A percentile compares a stretch with the other conserved stretches of the same genome.
Evolutionary conservation across 2,888 invertebrate species (phyloP).

Genomic region (Corythucha ciliata): DNA sequence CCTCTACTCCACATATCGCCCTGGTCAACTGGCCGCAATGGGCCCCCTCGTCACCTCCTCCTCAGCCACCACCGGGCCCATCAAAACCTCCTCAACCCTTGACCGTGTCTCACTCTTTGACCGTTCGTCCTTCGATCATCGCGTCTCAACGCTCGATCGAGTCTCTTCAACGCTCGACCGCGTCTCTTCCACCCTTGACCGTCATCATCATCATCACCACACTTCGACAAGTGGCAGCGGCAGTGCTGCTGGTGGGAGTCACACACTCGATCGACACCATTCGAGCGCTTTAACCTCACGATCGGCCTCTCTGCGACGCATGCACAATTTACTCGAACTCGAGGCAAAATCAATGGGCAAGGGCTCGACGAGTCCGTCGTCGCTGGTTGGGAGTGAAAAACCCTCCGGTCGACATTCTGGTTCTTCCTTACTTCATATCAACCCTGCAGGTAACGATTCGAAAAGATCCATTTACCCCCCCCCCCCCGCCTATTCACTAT

Average conservation of each 20-base stretch:
- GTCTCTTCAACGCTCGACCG: slow-evolving; percentile 50
- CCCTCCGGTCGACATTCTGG: slow-evolving; percentile 15
- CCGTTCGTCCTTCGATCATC: too few relatives aligned
- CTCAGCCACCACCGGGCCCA: slow-evolving; percentile 23
- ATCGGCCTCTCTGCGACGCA: slow-evolving; percentile 68
- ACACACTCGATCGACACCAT: slow-evolving; percentile 25
- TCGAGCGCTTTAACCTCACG: slow-evolving; percentile 38
- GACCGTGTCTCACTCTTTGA: slow-evolving; percentile 24
- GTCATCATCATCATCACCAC: slow-evolving; percentile 38
- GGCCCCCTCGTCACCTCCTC: slow-evolving; percentile 40
- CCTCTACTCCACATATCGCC: slow-evolving; percentile 39
- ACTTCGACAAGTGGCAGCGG: slow-evolving; percentile 24
- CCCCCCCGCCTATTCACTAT: too few relatives aligned
- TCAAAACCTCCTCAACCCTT: slow-evolving; percentile 25
- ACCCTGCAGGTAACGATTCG: slow-evolving; percentile 64
- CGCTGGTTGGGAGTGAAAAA: slow-evolving; percentile 18
- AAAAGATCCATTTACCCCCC: too few relatives aligned
- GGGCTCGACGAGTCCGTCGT: slow-evolving; percentile 27
- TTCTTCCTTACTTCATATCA: slow-evolving; percentile 62
- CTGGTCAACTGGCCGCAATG: slow-evolving; percentile 35
- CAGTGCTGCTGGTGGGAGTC: slow-evolving; percentile 15
- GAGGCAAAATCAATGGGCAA: slow-evolving; percentile 42
- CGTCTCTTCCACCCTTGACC: slow-evolving; percentile 49
- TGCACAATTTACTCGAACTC: slow-evolving; percentile 70
- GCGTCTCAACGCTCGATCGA: slow-evolving; percentile 38